Evolutionary conservation across 2,113 vertebrate genomes (phyloP), one percentile per base, ranked within the genome.

Genomic region (Collichthys lucidus): DNA sequence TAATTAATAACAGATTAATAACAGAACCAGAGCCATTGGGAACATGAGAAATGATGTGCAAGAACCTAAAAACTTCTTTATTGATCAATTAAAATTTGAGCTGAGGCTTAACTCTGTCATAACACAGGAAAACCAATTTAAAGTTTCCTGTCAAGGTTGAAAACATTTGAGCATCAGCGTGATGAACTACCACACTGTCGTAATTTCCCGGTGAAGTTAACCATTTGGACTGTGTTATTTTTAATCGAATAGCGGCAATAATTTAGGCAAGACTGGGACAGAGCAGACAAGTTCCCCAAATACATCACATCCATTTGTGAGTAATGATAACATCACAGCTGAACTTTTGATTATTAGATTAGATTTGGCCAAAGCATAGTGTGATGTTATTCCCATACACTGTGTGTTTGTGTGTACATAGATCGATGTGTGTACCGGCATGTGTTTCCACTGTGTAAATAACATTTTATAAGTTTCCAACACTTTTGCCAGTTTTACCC

Each of bases 301-400:
- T 86, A 90, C 67, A 81, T 94, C 92, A 90, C 82, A 87, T 88
- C 79, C 75, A 92, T 87, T 85, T 77, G 78, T 80, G 81, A 70
- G 79, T 82, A 83, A 91, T 70, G 87, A 86, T 83, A 85, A 88
- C 83, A 86, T 87, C 85, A 71, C 66, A 1, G 55, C 79, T 91
- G 77, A 91, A 88, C 82, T 73, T 81, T 61, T 66, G 73, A 91
- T 92, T 88, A 87, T 87, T 83, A 84, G 77, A 90, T 85, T 85
- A 83, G 70, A 84, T 83, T 69, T 72, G 76, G 72, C 67, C 78
- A 42, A 68, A 78, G 79, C 6, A 20, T 63, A 49, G 61, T 67
- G 64, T 69, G 83, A 73, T 86, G 82, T 79, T 82, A n/a, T 83
- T 66, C 61, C 49, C 55, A 44, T 63, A 70, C 40, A 72, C 56